These are phyloP conservation scores for Pseudopleuronectes americanus DNA, from an alignment of 2,797 vertebrate species.

Conservation along the genomic window DNA sequence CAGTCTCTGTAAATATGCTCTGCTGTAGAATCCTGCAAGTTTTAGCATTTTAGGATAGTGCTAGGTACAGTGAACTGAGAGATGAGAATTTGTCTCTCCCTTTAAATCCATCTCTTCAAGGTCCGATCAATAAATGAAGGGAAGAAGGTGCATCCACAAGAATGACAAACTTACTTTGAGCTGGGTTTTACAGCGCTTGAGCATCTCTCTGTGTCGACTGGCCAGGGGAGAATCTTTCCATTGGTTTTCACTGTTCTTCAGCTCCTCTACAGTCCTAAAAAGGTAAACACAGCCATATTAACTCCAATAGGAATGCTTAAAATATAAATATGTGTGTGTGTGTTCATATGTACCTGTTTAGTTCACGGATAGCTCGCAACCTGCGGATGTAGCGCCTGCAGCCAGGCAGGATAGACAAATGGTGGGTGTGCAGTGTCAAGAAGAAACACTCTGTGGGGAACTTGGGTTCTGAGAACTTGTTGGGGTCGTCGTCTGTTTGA, in stretches of 20 bases:
- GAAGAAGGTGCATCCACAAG: not conserved
- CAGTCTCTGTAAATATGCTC: constrained; percentile 43
- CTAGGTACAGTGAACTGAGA: not conserved
- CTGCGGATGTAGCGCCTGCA: constrained; percentile 98
- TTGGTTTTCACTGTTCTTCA: constrained; percentile 97
- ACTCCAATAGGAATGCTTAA: not conserved
- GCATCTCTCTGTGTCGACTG: constrained; percentile 95
- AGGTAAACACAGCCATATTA: constrained; percentile 20
- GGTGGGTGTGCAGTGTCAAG: constrained; percentile 95
- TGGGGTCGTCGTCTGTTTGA: constrained; percentile 87
- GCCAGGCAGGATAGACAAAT: constrained; percentile 95
- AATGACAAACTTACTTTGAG: constrained; percentile 88
- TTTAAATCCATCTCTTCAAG: not conserved
- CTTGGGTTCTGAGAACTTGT: constrained; percentile 87
- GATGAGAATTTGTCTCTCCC: not conserved
- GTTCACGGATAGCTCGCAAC: constrained; percentile 94
- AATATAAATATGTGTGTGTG: not conserved
- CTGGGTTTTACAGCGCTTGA: constrained; percentile 98
- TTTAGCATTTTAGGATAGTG: constrained; percentile 17
- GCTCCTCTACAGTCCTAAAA: constrained; percentile 95
- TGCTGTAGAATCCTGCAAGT: not conserved
- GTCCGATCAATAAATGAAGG: not conserved
- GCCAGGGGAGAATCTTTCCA: constrained; percentile 98
- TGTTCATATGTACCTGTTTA: constrained; percentile 88
- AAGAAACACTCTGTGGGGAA: constrained; percentile 98